Evolutionary conservation across 2,797 vertebrate species (phyloP), one percentile per base, ranked within the genome.

Genomic region (Cyclopterus lumpus): DNA sequence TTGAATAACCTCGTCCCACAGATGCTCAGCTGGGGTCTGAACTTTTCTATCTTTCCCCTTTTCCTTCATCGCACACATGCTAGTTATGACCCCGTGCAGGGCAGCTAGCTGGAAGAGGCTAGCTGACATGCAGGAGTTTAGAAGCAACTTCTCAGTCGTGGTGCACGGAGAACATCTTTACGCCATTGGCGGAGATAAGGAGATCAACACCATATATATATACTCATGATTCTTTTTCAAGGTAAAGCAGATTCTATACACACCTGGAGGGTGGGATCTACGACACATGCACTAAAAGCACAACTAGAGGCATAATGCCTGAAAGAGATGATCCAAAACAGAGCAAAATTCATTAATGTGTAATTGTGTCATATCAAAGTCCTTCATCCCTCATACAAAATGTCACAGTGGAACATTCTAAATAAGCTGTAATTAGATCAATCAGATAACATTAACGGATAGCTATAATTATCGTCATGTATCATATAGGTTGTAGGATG

Each of bases 171-270:
- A 76, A 0, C 51, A 16, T 0, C 89, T 95, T 44, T 95, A 91
- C 14, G 94, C 94, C 46, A 88, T 95, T 6, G 95, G 94, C 67
- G 95, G 95, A 79, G 95, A 96, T 79, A 90, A 80, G 49, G 88
- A 94, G 67, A 88, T 95, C 71, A 92, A 90, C 74, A 91, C 77
- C 81, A n/a, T n/a, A n/a, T n/a, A n/a, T n/a, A n/a, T n/a, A n/a
- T n/a, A n/a, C n/a, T n/a, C n/a, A n/a, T n/a, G n/a, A n/a, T n/a
- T n/a, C n/a, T n/a, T n/a, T n/a, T n/a, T n/a, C n/a, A n/a, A n/a
- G n/a, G n/a, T n/a, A n/a, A n/a, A n/a, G n/a, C n/a, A n/a, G n/a
- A n/a, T n/a, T n/a, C n/a, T n/a, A n/a, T n/a, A n/a, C n/a, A n/a
- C n/a, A n/a, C n/a, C n/a, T n/a, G n/a, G n/a, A n/a, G n/a, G n/a